Conservation (phyloP, 2,797 vertebrate genomes). For the Pogoniulus pusillus region DNA sequence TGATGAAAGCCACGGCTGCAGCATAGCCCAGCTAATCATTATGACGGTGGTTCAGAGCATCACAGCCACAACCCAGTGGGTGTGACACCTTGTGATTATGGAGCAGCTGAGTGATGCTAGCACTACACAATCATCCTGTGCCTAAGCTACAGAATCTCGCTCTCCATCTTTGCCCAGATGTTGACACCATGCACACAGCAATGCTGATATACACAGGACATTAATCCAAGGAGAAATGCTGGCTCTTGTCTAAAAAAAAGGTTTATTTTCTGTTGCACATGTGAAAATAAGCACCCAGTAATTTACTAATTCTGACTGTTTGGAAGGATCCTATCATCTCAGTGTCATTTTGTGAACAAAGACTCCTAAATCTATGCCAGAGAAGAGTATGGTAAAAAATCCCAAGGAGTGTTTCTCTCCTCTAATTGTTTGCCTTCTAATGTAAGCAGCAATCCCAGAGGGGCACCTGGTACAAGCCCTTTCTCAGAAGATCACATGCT, state of each 20-base stretch:
- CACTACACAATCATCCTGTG: background rate
- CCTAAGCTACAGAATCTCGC: background rate
- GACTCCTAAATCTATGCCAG: background rate
- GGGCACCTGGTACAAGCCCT: background rate
- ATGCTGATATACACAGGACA: background rate
- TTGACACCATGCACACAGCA: background rate
- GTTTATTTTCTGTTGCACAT: background rate
- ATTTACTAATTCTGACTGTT: background rate
- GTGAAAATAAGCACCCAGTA: background rate
- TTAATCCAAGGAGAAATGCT: background rate
- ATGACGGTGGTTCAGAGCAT: accelerated
- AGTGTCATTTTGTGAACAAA: background rate
- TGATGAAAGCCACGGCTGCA: background rate
- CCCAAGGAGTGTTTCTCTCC: background rate
- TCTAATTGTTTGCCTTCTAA: background rate
- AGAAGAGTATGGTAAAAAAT: background rate
- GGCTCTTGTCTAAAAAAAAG: background rate
- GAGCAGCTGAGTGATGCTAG: background rate
- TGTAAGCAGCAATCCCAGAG: background rate
- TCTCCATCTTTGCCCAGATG: background rate
- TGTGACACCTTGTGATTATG: too few species aligned
- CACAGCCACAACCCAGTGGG: background rate
- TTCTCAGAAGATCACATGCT: background rate
- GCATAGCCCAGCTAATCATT: accelerated
- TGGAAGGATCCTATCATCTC: background rate